phyloP scores from a whole-genome alignment of 35 echinoderm and acorn worm genomes.

The Diadema setosum region DNA sequence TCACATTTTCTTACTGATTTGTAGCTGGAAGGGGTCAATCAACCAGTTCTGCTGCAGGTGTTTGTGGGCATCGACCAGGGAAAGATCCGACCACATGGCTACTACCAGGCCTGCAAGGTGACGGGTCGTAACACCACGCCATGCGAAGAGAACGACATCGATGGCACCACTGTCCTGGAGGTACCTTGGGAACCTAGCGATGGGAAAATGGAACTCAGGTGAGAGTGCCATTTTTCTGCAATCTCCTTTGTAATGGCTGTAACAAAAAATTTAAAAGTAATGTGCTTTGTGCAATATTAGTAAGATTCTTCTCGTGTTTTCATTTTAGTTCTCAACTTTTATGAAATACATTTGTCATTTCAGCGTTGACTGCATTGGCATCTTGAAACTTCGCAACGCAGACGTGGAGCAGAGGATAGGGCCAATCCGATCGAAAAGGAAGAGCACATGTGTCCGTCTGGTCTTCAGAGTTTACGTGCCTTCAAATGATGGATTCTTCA shows the following conservation, averaged over 20 bases:
- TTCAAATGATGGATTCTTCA: constrained; percentile 33
- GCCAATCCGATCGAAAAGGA: constrained; percentile 85
- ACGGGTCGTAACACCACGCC: constrained; percentile 89
- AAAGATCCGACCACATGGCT: constrained; percentile 91
- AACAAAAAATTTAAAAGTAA: no score
- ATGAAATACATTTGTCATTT: no score
- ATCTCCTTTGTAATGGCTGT: no score
- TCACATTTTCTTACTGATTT: background rate
- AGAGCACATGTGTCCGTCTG: constrained; percentile 85
- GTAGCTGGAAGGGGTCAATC: constrained; percentile 57
- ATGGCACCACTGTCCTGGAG: constrained; percentile 86
- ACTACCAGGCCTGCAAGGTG: constrained; percentile 98
- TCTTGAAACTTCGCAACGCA: constrained; percentile 93
- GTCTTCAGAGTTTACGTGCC: constrained; percentile 72
- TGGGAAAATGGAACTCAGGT: constrained; percentile 67
- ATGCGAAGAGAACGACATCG: constrained; percentile 66
- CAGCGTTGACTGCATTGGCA: constrained; percentile 98
- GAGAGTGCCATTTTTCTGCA: no score
- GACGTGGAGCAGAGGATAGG: constrained; percentile 95
- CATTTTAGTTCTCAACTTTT: background rate
- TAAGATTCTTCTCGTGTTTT: no score
- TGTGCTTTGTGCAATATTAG: no score
- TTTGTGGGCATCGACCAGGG: constrained; percentile 85
- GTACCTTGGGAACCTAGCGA: constrained; percentile 75
- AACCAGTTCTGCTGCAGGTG: constrained; percentile 55